Evolutionary conservation across 2,888 invertebrate genomes (phyloP).

Genomic region (Cybosia mesomella): DNA sequence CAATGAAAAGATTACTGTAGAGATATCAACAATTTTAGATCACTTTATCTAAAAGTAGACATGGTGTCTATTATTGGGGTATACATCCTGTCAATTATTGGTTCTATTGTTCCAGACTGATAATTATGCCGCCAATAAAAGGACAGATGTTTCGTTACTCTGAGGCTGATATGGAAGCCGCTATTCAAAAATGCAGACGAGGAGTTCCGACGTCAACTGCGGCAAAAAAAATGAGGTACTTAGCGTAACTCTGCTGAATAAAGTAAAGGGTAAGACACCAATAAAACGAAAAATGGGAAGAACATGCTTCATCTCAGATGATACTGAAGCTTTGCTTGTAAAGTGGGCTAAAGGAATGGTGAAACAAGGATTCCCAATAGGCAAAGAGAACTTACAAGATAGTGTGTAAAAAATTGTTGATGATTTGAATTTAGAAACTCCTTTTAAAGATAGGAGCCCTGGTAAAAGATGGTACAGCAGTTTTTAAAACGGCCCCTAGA

Average conservation of each 20-base stretch:
- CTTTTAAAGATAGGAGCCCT: too few species aligned
- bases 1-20: conserved; percentile 20
- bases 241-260: conserved; percentile 27
- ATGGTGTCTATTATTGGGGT: conserved; percentile 26
- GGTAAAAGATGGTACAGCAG: neutral
- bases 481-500: conserved; percentile 19
- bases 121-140: too few species aligned
- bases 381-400: conserved; percentile 34
- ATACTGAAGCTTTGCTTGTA: conserved; percentile 30
- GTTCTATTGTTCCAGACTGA: conserved; percentile 15
- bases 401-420: conserved; percentile 24
- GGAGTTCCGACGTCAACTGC: conserved; percentile 8
- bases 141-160: too few species aligned
- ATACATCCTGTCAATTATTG: conserved; percentile 23
- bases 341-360: conserved; percentile 36
- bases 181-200: too few species aligned
- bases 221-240: conserved; percentile 20
- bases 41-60: conserved; percentile 22
- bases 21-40: conserved; percentile 23
- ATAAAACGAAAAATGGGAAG: conserved; percentile 24
- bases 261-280: conserved; percentile 20
- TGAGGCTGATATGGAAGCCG: too few species aligned
- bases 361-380: conserved; percentile 39
- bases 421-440: too few species aligned
- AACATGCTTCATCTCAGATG: conserved; percentile 23